Evolutionary conservation across 2,113 vertebrate species (phyloP).

Genomic region (Corynorhinus townsendii): DNA sequence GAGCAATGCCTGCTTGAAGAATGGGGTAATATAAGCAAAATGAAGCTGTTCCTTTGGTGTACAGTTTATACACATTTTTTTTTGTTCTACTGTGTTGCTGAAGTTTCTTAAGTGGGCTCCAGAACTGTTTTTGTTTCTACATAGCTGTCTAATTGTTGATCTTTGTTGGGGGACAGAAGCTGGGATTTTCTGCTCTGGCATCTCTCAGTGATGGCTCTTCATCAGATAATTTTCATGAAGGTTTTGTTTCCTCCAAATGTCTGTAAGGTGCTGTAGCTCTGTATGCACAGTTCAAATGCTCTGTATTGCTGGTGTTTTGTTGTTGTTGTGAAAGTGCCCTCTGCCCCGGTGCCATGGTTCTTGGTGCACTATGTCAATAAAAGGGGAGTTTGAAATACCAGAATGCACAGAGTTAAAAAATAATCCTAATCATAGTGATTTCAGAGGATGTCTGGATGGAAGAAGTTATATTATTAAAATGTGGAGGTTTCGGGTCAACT

Average conservation of each 20-base stretch:
- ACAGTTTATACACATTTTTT: too few relatives aligned
- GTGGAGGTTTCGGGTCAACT: neutral
- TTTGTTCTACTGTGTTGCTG: neutral
- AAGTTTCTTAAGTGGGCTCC: neutral
- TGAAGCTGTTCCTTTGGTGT: neutral
- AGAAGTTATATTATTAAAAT: constrained; percentile 15
- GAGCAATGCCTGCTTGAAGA: neutral
- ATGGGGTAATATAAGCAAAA: neutral
- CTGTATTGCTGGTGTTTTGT: neutral
- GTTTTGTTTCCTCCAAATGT: constrained; percentile 1
- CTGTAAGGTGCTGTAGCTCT: neutral
- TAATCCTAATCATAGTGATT: neutral
- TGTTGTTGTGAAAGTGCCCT: neutral
- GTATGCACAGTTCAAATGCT: neutral
- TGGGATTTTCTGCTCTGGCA: neutral
- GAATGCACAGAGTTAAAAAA: neutral
- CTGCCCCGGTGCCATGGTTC: neutral
- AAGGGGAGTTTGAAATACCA: neutral
- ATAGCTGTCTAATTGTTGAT: neutral
- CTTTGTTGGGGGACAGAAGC: neutral
- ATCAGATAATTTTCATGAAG: neutral
- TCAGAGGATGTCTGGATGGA: neutral
- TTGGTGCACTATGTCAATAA: neutral
- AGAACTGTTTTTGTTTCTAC: neutral
- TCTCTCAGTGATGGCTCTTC: neutral